phyloP scores from a whole-genome alignment of 1,140 invertebrate genomes.

The Danaus plexippus region DNA sequence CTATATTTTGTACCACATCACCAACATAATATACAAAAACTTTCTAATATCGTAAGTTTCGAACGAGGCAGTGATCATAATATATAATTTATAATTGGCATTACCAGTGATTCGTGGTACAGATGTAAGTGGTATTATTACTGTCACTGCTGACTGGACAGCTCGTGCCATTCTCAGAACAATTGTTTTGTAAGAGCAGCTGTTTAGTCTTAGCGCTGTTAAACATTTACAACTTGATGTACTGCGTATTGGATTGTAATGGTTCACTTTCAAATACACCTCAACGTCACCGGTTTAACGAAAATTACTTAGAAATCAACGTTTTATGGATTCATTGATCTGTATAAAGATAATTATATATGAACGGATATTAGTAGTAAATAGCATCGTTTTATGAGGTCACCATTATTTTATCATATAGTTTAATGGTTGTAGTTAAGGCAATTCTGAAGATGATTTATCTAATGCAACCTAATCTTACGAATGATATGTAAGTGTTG shows the following conservation, averaged over 20 bases:
- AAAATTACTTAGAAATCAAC: too few species aligned
- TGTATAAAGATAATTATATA: neutral
- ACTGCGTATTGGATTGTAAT: too few species aligned
- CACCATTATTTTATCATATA: slow-evolving; percentile 1
- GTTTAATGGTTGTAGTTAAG: slow-evolving; percentile 8
- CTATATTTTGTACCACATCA: too few species aligned
- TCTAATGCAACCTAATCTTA: slow-evolving; percentile 5
- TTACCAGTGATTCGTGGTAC: too few species aligned
- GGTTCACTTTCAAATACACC: too few species aligned
- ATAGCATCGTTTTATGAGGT: too few species aligned
- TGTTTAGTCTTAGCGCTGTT: slow-evolving; percentile 10
- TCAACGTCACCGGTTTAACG: too few species aligned
- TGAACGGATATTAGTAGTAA: slow-evolving; percentile 1
- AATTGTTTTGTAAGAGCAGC: slow-evolving; percentile 26
- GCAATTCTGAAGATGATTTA: slow-evolving; percentile 10
- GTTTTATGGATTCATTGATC: too few species aligned
- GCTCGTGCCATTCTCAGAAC: slow-evolving; percentile 15
- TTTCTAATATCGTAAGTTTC: too few species aligned
- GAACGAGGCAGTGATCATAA: too few species aligned
- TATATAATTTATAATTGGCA: slow-evolving; percentile 6
- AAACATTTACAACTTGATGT: too few species aligned
- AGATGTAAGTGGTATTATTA: slow-evolving; percentile 14
- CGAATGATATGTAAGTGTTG: slow-evolving; percentile 3
- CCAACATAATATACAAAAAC: too few species aligned
- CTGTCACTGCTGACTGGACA: slow-evolving; percentile 2